Evolutionary conservation across 2,888 invertebrate species (phyloP).

Genomic region (Lydus trimaculatus): DNA sequence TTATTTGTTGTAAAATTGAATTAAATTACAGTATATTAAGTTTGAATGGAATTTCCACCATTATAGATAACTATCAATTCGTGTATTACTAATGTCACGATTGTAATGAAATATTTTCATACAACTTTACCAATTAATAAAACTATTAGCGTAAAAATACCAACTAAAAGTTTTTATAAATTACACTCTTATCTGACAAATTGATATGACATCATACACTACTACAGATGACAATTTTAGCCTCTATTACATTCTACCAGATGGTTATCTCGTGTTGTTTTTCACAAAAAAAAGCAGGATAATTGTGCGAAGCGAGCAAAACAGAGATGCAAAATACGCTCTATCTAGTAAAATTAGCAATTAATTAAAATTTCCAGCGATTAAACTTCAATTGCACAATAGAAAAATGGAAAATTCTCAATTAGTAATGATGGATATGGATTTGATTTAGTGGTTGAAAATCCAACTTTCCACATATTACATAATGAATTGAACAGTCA

Average conservation of each 20-base stretch:
- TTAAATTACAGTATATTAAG: background rate
- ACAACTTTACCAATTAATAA: background rate
- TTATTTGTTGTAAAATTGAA: background rate
- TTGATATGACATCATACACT: background rate
- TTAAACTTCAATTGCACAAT: too few species aligned
- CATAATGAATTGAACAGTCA: background rate
- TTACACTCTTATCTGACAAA: background rate
- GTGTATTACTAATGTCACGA: background rate
- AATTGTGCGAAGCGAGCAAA: too few species aligned
- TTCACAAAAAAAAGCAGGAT: background rate
- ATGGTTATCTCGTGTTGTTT: background rate
- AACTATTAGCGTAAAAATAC: too few species aligned
- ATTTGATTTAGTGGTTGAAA: background rate
- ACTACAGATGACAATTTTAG: background rate
- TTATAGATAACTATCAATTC: background rate
- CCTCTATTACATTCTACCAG: background rate
- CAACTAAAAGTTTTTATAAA: background rate
- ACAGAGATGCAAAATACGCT: too few species aligned
- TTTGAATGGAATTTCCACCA: background rate
- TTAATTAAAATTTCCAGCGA: too few species aligned
- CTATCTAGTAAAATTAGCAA: too few species aligned
- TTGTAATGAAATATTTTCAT: background rate
- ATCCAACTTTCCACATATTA: background rate
- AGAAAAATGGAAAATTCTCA: background rate
- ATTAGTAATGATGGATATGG: background rate